These are phyloP conservation scores for Himalopsyche anomala DNA, from an alignment of 2,888 invertebrate species.

Conservation along the genomic window DNA sequence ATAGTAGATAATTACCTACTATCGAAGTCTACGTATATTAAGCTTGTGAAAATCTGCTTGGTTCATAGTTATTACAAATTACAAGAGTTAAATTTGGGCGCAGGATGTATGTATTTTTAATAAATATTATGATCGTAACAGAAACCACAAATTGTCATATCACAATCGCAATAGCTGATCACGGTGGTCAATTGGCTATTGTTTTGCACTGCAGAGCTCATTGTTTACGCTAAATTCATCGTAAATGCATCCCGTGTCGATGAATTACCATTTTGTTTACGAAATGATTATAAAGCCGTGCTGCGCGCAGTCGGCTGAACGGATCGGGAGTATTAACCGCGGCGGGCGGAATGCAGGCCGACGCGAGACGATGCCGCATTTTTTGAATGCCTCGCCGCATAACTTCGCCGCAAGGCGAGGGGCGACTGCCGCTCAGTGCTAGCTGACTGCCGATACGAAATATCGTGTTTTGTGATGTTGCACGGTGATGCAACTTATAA, in stretches of 20 bases:
- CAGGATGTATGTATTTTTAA: no score
- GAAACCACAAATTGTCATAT: no score
- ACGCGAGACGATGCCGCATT: slow-evolving; percentile 27
- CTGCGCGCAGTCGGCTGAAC: not conserved
- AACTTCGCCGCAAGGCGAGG: not conserved
- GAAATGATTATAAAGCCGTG: not conserved
- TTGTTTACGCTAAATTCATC: not conserved
- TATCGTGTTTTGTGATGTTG: slow-evolving; percentile 26
- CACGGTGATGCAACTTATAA: slow-evolving; percentile 16
- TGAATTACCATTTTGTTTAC: slow-evolving; percentile 29
- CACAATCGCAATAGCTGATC: no score
- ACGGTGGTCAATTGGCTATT: no score
- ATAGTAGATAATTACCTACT: no score
- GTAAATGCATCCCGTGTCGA: not conserved
- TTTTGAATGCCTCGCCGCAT: slow-evolving; percentile 1
- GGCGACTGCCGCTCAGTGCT: not conserved
- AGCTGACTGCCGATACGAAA: slow-evolving; percentile 7
- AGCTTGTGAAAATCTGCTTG: no score
- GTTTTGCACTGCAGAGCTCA: not conserved
- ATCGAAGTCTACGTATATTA: no score
- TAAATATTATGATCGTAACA: no score
- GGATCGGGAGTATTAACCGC: slow-evolving; percentile 26
- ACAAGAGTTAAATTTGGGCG: no score
- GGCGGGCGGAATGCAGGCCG: not conserved
- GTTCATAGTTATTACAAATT: no score